Evolutionary conservation across 2,888 invertebrate species (phyloP), one percentile per base, ranked within the genome.

Genomic region (Gonocerus acuteangulatus): DNA sequence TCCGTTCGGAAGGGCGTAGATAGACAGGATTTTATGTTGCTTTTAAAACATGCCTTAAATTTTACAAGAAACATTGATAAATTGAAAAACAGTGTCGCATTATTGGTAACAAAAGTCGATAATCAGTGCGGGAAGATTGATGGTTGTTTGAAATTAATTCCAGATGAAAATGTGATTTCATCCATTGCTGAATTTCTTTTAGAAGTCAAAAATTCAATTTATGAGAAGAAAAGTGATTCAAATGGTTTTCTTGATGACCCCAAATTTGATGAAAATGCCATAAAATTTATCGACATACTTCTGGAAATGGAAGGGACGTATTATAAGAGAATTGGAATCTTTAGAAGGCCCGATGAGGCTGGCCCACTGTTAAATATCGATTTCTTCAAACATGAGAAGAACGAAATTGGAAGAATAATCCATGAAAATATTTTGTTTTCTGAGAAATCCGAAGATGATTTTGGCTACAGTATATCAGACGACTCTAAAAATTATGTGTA

Each of bases 41-140:
- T n/a, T n/a, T n/a, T n/a, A n/a, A 11, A 48, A 15, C 48, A 48
- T 9, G 48, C 48, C 2, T 18, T 22, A n/a, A 32, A 23, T 16
- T 48, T 48, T 4, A 48, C 32, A 1, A 48, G 32, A 2, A 7
- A 27, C 11, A 16, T 48, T 1, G 27, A 7, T 11, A 48, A 48
- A 18, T 48, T 15, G 23, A 48, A 32, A 16, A 27, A 48, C 15
- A 48, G 48, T 32, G 32, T 48, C 13, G 48, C 48, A 1, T 32
- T 48, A 4, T 2, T 48, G 16, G 48, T 48, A 15, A 48, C 48
- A 4, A 48, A 48, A 48, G 15, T 48, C 16, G 48, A 48, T 27
- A 48, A 48, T n/a, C 23, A 16, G 6, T 27, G 32, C 13, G 9
- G 16, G 4, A 6, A 9, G 6, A 11, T 34, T 34, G 34, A 11